Evolutionary conservation across 2,113 vertebrate species (phyloP).

Genomic region (Hippocampus zosterae): DNA sequence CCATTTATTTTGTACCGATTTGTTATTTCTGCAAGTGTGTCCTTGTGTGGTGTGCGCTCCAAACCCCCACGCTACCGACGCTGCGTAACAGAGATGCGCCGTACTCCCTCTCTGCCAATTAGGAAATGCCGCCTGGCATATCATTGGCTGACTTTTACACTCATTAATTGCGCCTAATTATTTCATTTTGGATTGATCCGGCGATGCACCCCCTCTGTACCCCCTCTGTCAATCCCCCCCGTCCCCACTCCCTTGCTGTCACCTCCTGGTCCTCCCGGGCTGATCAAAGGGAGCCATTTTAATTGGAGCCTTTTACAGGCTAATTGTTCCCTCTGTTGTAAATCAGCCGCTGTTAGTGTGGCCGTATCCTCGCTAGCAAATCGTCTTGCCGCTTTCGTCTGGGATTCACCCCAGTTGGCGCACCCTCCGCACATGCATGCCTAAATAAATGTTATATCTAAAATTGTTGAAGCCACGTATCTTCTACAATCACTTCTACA

Average conservation of each 20-base stretch:
- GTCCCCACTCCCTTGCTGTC: conserved; percentile 1
- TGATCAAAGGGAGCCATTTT: conserved; percentile 67
- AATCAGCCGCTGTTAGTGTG: conserved; percentile 61
- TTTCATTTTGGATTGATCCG: conserved; percentile 69
- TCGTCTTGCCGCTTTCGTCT: conserved; percentile 50
- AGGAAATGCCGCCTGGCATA: conserved; percentile 54
- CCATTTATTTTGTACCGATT: too few relatives aligned
- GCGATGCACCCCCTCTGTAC: conserved; percentile 28
- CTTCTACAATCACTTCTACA: too few relatives aligned
- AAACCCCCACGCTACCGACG: too few relatives aligned
- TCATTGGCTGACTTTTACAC: conserved; percentile 67
- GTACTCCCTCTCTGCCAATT: conserved; percentile 39
- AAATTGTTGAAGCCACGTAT: too few relatives aligned
- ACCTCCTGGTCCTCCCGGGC: conserved; percentile 39
- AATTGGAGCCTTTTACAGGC: conserved; percentile 66
- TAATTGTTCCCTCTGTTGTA: conserved; percentile 71
- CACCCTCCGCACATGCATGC: too few relatives aligned
- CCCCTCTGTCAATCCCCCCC: conserved; percentile 10
- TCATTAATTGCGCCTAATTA: conserved; percentile 70
- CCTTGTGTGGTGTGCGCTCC: too few relatives aligned
- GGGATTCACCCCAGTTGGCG: background rate
- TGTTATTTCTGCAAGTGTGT: too few relatives aligned
- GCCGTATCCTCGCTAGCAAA: conserved; percentile 63
- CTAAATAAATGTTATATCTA: too few relatives aligned
- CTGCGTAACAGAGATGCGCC: too few relatives aligned